Conservation (phyloP, 2,888 invertebrate genomes). For the Pristionchus arcanus region DNA sequence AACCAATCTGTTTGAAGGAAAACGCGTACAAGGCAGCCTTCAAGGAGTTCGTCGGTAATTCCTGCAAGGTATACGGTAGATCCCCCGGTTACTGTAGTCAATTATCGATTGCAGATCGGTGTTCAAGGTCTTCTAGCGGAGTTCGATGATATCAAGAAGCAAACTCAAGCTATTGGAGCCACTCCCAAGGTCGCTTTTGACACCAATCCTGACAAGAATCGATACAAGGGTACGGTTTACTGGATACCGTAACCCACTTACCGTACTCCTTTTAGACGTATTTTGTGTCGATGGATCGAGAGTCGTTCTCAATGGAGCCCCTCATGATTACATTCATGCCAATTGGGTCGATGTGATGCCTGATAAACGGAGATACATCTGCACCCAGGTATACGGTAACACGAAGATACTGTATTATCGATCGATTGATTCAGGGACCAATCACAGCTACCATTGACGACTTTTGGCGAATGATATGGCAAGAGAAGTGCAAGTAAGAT, state of each 20-base stretch:
- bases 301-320: slow-evolving; percentile 59
- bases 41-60: slow-evolving; percentile 13
- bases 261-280: slow-evolving; percentile 62
- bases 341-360: slow-evolving; percentile 66
- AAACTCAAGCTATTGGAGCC: slow-evolving; percentile 61
- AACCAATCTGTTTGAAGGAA: neutral
- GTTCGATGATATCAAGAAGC: slow-evolving; percentile 57
- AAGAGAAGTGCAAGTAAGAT: slow-evolving; percentile 62
- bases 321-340: slow-evolving; percentile 72
- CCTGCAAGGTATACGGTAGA: slow-evolving; percentile 1
- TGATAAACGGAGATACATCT: slow-evolving; percentile 64
- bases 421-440: slow-evolving; percentile 60
- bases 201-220: slow-evolving; percentile 67
- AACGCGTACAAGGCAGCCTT: slow-evolving; percentile 19
- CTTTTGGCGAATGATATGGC: slow-evolving; percentile 73
- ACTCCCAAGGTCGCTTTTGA: slow-evolving; percentile 66
- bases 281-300: slow-evolving; percentile 72
- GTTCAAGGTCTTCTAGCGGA: slow-evolving; percentile 60
- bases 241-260: neutral
- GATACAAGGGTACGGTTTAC: slow-evolving; percentile 66
- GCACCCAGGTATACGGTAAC: slow-evolving; percentile 62
- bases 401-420: neutral
- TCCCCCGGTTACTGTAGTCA: neutral
- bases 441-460: slow-evolving; percentile 70
- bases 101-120: slow-evolving; percentile 56